These are phyloP conservation scores for Manduca sexta DNA, from an alignment of 1,140 invertebrate species.

Conservation along the genomic window DNA sequence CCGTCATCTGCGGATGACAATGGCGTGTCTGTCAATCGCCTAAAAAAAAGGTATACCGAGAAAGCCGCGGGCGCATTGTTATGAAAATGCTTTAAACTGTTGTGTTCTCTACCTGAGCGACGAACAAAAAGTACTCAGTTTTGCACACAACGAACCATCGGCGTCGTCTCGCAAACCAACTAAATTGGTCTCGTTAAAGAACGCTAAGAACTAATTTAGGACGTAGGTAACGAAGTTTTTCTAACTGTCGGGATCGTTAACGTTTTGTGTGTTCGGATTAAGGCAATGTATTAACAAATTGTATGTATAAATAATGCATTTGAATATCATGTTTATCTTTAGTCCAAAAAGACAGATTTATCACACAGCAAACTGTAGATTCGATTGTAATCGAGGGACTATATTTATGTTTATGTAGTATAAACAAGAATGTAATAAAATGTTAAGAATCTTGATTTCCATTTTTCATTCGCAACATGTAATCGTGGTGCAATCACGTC, in stretches of 20 bases:
- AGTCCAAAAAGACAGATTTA: too few species aligned
- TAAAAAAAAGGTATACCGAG: slow-evolving; percentile 60
- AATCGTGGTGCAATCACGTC: too few species aligned
- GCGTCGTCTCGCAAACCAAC: slow-evolving; percentile 42
- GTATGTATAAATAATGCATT: too few species aligned
- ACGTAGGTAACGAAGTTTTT: slow-evolving; percentile 58
- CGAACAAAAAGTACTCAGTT: slow-evolving; percentile 57
- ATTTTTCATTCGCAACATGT: too few species aligned
- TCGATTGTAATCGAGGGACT: too few species aligned
- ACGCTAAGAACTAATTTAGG: slow-evolving; percentile 60
- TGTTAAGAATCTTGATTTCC: too few species aligned
- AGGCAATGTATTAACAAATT: too few species aligned
- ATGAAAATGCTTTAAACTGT: slow-evolving; percentile 65
- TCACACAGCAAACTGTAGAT: too few species aligned
- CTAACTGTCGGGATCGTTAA: slow-evolving; percentile 43
- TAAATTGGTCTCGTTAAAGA: slow-evolving; percentile 62
- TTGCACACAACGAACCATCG: slow-evolving; percentile 55
- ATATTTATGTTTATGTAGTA: too few species aligned
- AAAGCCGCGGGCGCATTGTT: slow-evolving; percentile 66
- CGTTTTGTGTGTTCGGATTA: slow-evolving; percentile 20
- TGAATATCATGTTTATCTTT: too few species aligned
- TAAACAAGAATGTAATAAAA: too few species aligned
- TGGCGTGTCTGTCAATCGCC: slow-evolving; percentile 65
- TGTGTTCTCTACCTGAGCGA: slow-evolving; percentile 63
- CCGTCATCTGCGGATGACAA: slow-evolving; percentile 64